Conservation (phyloP, 2,113 vertebrate genomes). For the Gymnorhina tibicen region DNA sequence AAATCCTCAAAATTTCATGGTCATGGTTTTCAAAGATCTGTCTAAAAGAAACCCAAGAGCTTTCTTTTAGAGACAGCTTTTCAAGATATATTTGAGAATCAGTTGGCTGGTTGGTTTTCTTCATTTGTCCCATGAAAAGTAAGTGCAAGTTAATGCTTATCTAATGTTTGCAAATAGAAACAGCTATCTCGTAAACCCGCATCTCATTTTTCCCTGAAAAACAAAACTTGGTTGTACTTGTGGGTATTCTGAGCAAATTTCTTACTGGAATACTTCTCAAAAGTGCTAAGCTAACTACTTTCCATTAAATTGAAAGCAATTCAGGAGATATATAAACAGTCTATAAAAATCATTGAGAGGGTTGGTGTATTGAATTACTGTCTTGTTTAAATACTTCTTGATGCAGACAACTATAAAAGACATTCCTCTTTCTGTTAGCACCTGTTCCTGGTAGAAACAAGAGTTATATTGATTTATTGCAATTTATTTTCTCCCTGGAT, state of each 20-base stretch:
- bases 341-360: slow-evolving; percentile 45
- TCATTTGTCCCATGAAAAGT: neutral
- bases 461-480: slow-evolving; percentile 73
- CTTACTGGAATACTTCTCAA: slow-evolving; percentile 23
- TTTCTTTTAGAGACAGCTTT: neutral
- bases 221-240: neutral
- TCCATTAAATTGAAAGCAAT: slow-evolving; percentile 45
- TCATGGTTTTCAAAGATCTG: neutral
- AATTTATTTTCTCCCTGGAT: slow-evolving; percentile 75
- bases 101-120: neutral
- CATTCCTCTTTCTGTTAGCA: slow-evolving; percentile 59
- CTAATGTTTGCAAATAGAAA: neutral
- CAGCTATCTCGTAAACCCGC: neutral
- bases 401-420: slow-evolving; percentile 65
- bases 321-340: slow-evolving; percentile 39
- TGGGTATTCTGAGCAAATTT: neutral
- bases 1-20: neutral
- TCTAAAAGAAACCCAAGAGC: neutral
- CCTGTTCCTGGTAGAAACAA: slow-evolving; percentile 70
- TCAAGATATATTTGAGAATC: neutral
- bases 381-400: slow-evolving; percentile 71
- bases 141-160: neutral
- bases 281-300: slow-evolving; percentile 31
- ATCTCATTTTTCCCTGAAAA: neutral
- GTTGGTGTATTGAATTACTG: slow-evolving; percentile 68